These are phyloP conservation scores for Bombus waltoni DNA, from an alignment of 1,140 invertebrate genomes.

Conservation along the genomic window DNA sequence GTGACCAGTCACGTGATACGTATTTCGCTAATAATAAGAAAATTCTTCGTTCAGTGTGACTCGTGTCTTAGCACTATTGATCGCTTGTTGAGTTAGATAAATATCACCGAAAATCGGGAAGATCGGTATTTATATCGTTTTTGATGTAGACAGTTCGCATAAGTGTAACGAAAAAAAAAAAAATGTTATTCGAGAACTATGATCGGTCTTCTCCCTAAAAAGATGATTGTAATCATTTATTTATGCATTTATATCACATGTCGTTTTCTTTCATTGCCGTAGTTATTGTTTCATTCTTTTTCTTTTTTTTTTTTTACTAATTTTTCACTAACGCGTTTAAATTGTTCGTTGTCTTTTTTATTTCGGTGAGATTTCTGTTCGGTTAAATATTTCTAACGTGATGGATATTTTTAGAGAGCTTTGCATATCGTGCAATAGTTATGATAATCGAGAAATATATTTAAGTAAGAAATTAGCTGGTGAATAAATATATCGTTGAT, in stretches of 20 bases:
- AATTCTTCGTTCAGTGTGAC: constrained; percentile 39
- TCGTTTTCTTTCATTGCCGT: background rate
- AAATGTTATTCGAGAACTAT: background rate
- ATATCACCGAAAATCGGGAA: background rate
- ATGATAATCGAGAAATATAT: background rate
- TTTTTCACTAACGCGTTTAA: background rate
- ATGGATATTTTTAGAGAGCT: background rate
- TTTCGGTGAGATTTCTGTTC: background rate
- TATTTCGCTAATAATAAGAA: constrained; percentile 25
- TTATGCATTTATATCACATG: constrained; percentile 6
- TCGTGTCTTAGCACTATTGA: constrained; percentile 13
- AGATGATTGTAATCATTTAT: background rate
- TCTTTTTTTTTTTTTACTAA: background rate
- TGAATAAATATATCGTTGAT: background rate
- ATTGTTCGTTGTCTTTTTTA: background rate
- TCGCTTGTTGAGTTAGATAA: constrained; percentile 37
- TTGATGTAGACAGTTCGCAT: constrained; percentile 14
- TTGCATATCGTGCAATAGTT: background rate
- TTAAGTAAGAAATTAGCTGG: background rate
- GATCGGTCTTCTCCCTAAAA: background rate
- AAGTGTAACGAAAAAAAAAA: background rate
- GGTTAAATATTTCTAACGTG: background rate
- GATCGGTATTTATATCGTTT: constrained; percentile 34
- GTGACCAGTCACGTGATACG: background rate
- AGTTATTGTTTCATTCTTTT: no score